Conservation (phyloP, 2,888 invertebrate species). For the Netelia melanura region DNA sequence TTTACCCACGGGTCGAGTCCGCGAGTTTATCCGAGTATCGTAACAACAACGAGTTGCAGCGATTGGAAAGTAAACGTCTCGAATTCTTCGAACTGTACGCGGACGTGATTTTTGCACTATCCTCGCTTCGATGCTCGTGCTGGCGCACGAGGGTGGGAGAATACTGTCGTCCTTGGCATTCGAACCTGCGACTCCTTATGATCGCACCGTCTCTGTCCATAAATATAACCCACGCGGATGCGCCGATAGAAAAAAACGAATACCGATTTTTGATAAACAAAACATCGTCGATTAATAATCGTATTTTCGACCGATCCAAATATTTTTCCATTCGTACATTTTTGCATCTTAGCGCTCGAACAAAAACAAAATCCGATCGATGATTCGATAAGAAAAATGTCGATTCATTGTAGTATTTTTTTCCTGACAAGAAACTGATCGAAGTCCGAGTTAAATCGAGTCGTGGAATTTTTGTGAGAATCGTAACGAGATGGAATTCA, state of each 20-base stretch:
- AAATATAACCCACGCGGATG: not conserved
- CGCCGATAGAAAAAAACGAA: too few species aligned
- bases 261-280: too few species aligned
- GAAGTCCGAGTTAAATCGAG: not conserved
- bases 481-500: not conserved
- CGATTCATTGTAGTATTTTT: not conserved
- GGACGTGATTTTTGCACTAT: constrained; percentile 15
- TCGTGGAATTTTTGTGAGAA: not conserved
- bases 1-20: constrained; percentile 18
- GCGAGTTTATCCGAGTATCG: constrained; percentile 35
- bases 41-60: constrained; percentile 46
- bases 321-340: too few species aligned
- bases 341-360: too few species aligned
- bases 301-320: too few species aligned
- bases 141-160: constrained; percentile 4
- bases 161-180: constrained; percentile 65
- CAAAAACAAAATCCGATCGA: not conserved
- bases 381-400: not conserved
- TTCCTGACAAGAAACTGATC: not conserved
- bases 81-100: constrained; percentile 10
- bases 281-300: too few species aligned
- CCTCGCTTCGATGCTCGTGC: constrained; percentile 30
- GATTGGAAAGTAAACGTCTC: constrained; percentile 65
- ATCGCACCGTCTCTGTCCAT: not conserved
- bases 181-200: constrained; percentile 35